Evolutionary conservation across 2,113 vertebrate genomes (phyloP).

Genomic region (Gnathonemus longibarbis): DNA sequence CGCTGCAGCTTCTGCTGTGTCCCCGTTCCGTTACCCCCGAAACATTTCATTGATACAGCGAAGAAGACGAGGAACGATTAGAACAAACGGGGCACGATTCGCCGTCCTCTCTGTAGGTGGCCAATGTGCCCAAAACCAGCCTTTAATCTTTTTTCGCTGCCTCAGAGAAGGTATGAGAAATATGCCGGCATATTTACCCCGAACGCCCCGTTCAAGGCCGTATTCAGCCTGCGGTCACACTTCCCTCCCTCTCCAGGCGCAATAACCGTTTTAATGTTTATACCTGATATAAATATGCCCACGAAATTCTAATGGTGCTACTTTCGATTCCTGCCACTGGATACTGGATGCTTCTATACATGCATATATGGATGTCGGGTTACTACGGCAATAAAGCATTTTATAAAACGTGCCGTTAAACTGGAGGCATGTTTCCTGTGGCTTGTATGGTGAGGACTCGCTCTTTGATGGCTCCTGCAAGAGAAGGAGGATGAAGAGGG

Average conservation of each 20-base stretch:
- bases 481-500: background rate
- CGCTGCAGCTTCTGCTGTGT: conserved; percentile 51
- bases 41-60: background rate
- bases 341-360: background rate
- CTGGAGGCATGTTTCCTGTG: background rate
- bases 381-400: conserved; percentile 1
- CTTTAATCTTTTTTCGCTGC: background rate
- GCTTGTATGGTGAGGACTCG: background rate
- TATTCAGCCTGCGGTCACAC: background rate
- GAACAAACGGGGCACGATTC: too few species aligned
- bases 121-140: background rate
- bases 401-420: background rate
- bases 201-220: background rate
- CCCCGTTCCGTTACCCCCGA: conserved; percentile 13
- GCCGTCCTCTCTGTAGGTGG: background rate
- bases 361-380: background rate
- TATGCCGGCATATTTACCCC: background rate
- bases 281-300: background rate
- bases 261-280: conserved; percentile 3
- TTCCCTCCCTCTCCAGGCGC: background rate
- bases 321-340: background rate
- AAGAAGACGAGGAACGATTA: too few species aligned
- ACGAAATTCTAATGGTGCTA: background rate
- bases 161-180: background rate
- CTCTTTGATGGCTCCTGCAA: background rate